A percentile compares a stretch with the other conserved stretches of the same genome.
Evolutionary conservation across 2,113 vertebrate genomes (phyloP).

Genomic region (Sylvia atricapilla): DNA sequence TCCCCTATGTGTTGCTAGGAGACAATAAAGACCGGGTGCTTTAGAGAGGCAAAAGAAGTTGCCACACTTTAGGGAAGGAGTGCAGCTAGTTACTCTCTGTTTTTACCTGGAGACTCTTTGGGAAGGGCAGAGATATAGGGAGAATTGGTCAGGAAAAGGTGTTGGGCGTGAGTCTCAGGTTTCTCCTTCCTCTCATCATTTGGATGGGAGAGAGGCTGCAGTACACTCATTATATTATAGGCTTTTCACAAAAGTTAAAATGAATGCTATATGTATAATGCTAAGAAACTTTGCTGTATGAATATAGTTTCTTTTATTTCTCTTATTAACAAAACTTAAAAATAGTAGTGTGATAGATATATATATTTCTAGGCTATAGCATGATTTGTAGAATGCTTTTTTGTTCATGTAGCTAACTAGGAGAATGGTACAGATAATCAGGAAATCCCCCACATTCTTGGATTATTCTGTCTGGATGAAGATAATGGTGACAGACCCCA

Average conservation of each 20-base stretch:
- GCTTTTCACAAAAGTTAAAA: not conserved
- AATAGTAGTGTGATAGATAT: too few relatives aligned
- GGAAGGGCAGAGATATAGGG: not conserved
- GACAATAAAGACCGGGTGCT: accelerated
- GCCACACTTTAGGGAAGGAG: not conserved
- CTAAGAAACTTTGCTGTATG: not conserved
- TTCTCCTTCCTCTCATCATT: not conserved
- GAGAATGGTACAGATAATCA: not conserved
- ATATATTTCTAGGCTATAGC: too few relatives aligned
- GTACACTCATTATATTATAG: not conserved
- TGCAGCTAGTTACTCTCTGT: not conserved
- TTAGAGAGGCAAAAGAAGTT: not conserved
- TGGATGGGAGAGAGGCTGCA: not conserved
- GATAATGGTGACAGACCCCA: not conserved
- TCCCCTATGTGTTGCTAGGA: not conserved
- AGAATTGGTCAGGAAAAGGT: not conserved
- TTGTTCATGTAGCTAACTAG: not conserved
- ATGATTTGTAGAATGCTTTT: too few relatives aligned
- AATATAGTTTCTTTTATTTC: not conserved
- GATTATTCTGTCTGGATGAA: not conserved
- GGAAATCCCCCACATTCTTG: not conserved
- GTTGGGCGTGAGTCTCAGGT: not conserved
- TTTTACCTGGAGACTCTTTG: not conserved
- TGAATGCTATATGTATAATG: not conserved
- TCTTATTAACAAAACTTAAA: not conserved